Conservation (phyloP, 2,797 vertebrate genomes). For the Lindbergichthys nudifrons region DNA sequence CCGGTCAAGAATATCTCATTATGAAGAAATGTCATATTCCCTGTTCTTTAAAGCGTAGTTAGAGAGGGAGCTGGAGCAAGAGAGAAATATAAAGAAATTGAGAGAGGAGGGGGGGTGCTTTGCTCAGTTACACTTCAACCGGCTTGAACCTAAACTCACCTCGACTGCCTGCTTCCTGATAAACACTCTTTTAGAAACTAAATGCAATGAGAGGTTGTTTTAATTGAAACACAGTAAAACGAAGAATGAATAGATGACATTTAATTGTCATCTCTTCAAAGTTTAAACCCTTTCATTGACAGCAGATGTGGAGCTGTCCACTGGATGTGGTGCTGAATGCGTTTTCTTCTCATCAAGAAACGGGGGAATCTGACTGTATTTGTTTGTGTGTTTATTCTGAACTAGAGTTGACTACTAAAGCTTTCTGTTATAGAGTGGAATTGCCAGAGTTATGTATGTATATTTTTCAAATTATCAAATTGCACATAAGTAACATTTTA, state of each 20-base stretch:
- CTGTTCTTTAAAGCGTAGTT: too few relatives aligned
- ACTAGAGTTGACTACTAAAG: background rate
- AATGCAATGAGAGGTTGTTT: background rate
- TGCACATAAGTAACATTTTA: background rate
- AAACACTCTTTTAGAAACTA: background rate
- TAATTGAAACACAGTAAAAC: background rate
- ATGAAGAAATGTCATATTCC: background rate
- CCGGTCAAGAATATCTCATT: background rate
- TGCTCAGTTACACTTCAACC: background rate
- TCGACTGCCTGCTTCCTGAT: background rate
- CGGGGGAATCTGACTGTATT: background rate
- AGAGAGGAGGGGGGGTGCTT: too few relatives aligned
- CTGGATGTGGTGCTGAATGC: slow-evolving; percentile 66
- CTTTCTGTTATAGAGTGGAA: background rate
- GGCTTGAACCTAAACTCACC: background rate
- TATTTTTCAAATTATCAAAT: background rate
- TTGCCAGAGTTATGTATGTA: too few relatives aligned
- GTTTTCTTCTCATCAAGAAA: background rate
- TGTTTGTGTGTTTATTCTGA: background rate
- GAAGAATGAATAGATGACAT: background rate
- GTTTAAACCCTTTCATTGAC: background rate
- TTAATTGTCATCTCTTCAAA: background rate
- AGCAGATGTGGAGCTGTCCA: slow-evolving; percentile 62
- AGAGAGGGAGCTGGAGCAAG: background rate
- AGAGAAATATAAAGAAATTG: background rate